Base-by-base conservation (phyloP, 1,140 invertebrate species). In the Pogonomyrmex barbatus region DNA sequence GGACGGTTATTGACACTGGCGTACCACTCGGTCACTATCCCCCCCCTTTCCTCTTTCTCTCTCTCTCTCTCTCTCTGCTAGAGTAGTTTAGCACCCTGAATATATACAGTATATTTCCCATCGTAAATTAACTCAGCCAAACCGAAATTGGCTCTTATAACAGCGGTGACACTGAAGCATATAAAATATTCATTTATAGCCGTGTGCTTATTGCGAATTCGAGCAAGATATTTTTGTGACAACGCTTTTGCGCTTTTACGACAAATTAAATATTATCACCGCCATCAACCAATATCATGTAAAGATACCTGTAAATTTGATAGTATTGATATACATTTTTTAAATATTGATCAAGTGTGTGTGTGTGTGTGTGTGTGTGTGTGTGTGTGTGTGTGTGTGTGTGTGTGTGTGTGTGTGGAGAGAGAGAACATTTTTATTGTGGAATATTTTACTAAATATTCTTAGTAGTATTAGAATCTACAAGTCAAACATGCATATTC, bases 1-100 rank as follows among this genome's bases (percentile, higher is more conserved):
- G 71, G 58, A 47, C 78, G 62, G 85, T 89, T 89, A 89, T 89
- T 87, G 88, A 89, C 88, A 89, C 71, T 62, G 76, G 4, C 58
- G n/a, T 24, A 71, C 54, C 62, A 14, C 0, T 10, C 36, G 36
- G 36, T 30, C 79, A 58, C 68, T 79, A 58, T 85, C 82, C 39
- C 60, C 42, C 52, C 73, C 50, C 73, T 14, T 33, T 1, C 52
- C 2, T 12, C 3, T 9, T 24, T 39, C 30, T 54, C 1, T 33
- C 36, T n/a, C 24, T 56, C 33, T 42, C 52, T 39, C 30, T 58
- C 67, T 33, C 54, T 58, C 67, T 63, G 58, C 36, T 2, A 24
- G 24, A 39, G 50, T 62, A 73, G 67, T 89, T 82, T 83, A 83
- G 67, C 79, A 30, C 30, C 17, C 8, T 42, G n/a, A 24, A 33